Percentiles rank a stretch among this genome's conserved stretches.
Conservation (phyloP, 2,888 invertebrate species). For the Lasioglossum villosulum region DNA sequence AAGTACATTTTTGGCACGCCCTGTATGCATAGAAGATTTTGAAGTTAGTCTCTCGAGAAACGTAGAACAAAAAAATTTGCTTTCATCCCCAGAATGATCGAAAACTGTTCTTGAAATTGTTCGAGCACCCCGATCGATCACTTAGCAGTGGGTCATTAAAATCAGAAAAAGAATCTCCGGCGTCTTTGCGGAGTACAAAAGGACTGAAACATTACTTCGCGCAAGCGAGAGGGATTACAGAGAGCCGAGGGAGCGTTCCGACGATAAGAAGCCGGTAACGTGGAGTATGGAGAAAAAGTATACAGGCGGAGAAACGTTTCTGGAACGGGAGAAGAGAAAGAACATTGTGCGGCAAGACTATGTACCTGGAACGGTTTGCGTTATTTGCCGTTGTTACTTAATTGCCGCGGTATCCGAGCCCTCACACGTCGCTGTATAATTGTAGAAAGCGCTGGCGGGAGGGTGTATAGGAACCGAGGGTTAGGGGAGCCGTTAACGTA, state of each 20-base stretch:
- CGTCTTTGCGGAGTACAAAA: background rate
- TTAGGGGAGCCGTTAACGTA: slow-evolving; percentile 12
- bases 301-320: background rate
- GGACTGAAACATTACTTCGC: background rate
- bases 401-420: slow-evolving; percentile 40
- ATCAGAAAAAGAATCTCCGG: background rate
- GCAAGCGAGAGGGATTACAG: background rate
- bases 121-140: background rate
- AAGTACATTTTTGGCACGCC: no score
- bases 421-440: slow-evolving; percentile 38
- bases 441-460: slow-evolving; percentile 11
- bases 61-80: background rate
- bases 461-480: background rate
- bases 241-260: background rate
- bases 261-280: background rate
- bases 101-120: background rate
- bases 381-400: slow-evolving; percentile 21
- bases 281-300: background rate
- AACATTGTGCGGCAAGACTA: background rate
- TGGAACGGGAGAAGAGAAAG: background rate
- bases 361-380: background rate
- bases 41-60: no score
- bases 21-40: no score
- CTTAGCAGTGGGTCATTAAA: background rate
- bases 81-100: no score